Percentiles rank a stretch among this genome's conserved stretches.
Conservation (phyloP, 2,888 invertebrate genomes). For the Cybosia mesomella region DNA sequence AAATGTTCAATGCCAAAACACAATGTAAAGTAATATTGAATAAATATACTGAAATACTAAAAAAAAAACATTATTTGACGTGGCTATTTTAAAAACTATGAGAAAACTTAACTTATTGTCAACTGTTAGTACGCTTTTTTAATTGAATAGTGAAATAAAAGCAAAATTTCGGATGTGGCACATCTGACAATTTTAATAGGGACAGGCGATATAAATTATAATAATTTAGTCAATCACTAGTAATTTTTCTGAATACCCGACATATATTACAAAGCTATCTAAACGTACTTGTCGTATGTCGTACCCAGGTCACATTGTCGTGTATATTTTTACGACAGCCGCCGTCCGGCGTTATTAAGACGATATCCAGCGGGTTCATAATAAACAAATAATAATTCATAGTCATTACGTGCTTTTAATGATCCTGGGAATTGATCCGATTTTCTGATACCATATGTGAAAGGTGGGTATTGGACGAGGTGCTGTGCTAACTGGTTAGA, state of each 20-base stretch:
- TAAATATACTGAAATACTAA: no score
- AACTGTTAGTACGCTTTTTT: no score
- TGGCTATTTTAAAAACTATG: no score
- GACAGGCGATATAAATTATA: no score
- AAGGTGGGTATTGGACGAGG: neutral
- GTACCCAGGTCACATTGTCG: constrained; percentile 9
- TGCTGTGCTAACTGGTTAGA: neutral
- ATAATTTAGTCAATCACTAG: neutral
- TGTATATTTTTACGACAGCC: constrained; percentile 47
- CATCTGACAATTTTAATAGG: no score
- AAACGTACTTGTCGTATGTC: constrained; percentile 15
- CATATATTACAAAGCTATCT: neutral
- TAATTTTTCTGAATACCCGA: neutral
- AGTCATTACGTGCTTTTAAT: constrained; percentile 32
- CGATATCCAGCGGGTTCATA: constrained; percentile 48
- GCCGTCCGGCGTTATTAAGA: constrained; percentile 45
- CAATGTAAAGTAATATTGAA: no score
- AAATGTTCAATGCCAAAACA: no score
- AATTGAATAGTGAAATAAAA: no score
- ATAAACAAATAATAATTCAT: constrained; percentile 54
- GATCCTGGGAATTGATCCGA: constrained; percentile 7
- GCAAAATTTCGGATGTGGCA: no score
- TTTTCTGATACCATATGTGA: constrained; percentile 2
- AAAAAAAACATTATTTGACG: no score
- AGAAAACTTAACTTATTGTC: no score